Percentiles rank a stretch among this genome's conserved stretches.
Evolutionary conservation across 2,888 invertebrate species (phyloP).

Genomic region (Apodemia zela): DNA sequence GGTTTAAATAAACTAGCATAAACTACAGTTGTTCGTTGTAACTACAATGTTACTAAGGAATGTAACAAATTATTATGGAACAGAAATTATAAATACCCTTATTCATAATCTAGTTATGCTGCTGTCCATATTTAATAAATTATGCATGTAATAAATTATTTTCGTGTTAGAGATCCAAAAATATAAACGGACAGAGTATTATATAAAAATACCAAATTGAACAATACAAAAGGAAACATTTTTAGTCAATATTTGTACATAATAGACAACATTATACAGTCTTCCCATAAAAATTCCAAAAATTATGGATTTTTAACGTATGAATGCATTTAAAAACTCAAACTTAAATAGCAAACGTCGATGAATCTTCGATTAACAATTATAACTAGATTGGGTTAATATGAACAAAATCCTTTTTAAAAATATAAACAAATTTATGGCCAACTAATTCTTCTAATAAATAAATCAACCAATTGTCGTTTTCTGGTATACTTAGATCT

Average conservation of each 20-base stretch:
- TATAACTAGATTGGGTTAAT: not conserved
- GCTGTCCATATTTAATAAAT: slow-evolving; percentile 63
- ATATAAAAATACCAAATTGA: slow-evolving; percentile 23
- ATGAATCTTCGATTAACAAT: not conserved
- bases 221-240: not conserved
- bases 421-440: too few species aligned
- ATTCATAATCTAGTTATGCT: slow-evolving; percentile 55
- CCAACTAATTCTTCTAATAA: too few species aligned
- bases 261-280: slow-evolving; percentile 10
- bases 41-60: slow-evolving; percentile 43
- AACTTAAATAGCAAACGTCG: not conserved
- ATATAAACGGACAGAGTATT: slow-evolving; percentile 10
- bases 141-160: slow-evolving; percentile 53
- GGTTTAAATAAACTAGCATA: slow-evolving; percentile 27
- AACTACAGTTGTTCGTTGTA: slow-evolving; percentile 43
- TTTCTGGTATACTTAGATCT: too few species aligned
- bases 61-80: slow-evolving; percentile 61
- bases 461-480: too few species aligned
- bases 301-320: not conserved
- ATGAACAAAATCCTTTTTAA: too few species aligned
- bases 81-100: slow-evolving; percentile 76
- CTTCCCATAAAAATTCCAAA: slow-evolving; percentile 4
- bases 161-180: slow-evolving; percentile 26
- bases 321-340: not conserved
- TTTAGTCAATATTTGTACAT: slow-evolving; percentile 20